Conservation (phyloP, 1,140 invertebrate species). For the Amyelois transitella region DNA sequence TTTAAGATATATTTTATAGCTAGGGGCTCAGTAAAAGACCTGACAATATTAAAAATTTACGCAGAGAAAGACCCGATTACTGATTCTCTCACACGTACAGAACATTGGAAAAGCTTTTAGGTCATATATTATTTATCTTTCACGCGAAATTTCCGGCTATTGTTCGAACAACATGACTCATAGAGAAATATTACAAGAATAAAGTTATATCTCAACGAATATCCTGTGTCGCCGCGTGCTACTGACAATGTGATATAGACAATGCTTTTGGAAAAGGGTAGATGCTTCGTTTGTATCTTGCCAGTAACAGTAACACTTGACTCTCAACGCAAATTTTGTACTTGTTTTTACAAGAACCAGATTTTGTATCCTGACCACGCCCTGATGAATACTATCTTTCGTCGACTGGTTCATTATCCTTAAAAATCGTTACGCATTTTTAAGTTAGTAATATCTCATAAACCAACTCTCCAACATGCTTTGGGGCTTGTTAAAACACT, state of each 20-base stretch:
- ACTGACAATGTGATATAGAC: slow-evolving; percentile 69
- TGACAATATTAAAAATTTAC: neutral
- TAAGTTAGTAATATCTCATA: too few relatives aligned
- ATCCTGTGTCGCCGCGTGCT: slow-evolving; percentile 63
- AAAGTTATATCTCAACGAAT: slow-evolving; percentile 62
- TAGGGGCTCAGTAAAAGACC: neutral
- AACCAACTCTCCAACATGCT: too few relatives aligned
- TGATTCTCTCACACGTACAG: neutral
- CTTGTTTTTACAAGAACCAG: too few relatives aligned
- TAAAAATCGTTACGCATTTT: too few relatives aligned
- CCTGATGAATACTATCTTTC: too few relatives aligned
- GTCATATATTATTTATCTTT: slow-evolving; percentile 10
- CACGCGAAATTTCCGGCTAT: slow-evolving; percentile 3
- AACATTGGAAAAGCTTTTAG: slow-evolving; percentile 1
- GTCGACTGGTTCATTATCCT: too few relatives aligned
- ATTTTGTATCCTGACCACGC: too few relatives aligned
- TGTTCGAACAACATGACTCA: slow-evolving; percentile 38
- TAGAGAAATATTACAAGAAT: slow-evolving; percentile 54
- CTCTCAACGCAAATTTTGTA: too few relatives aligned
- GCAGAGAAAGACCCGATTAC: neutral
- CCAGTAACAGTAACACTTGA: too few relatives aligned
- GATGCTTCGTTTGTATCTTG: slow-evolving; percentile 39
- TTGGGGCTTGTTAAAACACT: too few relatives aligned
- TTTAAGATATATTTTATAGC: neutral
- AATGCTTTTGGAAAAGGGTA: slow-evolving; percentile 62